Base-by-base conservation (phyloP, 2,888 invertebrate genomes). In the Cheiracanthium punctorium region DNA sequence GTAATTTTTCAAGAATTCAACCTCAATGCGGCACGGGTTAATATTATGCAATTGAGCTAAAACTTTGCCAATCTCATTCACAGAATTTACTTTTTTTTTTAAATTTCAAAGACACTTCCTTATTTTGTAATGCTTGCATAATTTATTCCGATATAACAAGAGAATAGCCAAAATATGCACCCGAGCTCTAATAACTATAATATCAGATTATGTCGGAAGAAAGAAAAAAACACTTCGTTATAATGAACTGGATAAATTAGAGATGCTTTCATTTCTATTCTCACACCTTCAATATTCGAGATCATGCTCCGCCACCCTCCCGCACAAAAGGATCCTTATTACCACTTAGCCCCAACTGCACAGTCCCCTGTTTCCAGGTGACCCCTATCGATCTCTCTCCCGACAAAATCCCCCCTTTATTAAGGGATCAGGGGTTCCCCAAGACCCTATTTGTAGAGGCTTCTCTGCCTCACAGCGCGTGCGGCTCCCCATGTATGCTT, bases 361-460 rank as follows among this genome's bases (percentile, higher is more conserved):
- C 20, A 58, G n/a, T 24, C 58, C 48, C 32, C 65, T 48, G 76
- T 82, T 65, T 64, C 20, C 71, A 82, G 76, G 43, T 77, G 82
- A 77, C 82, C 82, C 72, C 65, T 64, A 43, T 58, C 20, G 64
- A 72, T 58, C 58, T 24, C 58, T 58, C 58, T 58, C 58, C 24
- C 58, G 5, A 58, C 43, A 32, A 41, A 82, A 82, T 76, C 82
- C 76, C 58, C n/a, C 72, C 65, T 82, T 82, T 82, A 82, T 76
- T 82, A 76, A 76, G 30, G 76, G 82, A 82, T 82, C 76, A 82
- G 64, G 72, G 65, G 29, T 32, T 5, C 37, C 37, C 71, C 82
- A 52, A n/a, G 28, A 29, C 76, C 82, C 75, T 82, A 82, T 82
- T 82, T 82, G 77, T 84, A 73, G 69, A 71, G n/a, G 72, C 77